Conservation (phyloP, 2,113 vertebrate species). For the Atrichornis clamosus region DNA sequence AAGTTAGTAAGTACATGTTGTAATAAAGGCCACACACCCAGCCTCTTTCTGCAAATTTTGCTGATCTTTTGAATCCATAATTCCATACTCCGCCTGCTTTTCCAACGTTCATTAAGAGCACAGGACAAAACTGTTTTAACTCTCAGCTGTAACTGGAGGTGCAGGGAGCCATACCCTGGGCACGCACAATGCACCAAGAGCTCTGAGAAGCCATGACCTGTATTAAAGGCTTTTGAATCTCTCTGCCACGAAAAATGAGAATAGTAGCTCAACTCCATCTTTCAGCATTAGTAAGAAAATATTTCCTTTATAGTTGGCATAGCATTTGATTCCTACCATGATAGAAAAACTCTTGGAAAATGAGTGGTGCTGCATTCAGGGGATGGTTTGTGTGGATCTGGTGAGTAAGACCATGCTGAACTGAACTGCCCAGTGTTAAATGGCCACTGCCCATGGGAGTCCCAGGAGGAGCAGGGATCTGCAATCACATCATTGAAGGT, state of each 20-base stretch:
- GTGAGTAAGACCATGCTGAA: neutral
- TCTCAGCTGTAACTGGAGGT: neutral
- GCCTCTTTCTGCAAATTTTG: neutral
- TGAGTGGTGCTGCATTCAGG: accelerated
- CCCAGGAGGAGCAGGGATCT: neutral
- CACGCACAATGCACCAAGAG: neutral
- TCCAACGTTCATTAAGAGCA: neutral
- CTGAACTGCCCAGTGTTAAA: neutral
- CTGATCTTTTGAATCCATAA: neutral
- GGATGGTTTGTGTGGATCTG: neutral
- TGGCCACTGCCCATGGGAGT: neutral
- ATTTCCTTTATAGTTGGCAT: neutral
- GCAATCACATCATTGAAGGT: neutral
- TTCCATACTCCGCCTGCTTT: neutral
- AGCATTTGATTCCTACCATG: neutral
- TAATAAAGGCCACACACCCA: neutral
- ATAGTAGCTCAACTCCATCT: neutral
- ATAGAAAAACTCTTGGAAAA: neutral
- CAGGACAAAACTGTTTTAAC: neutral
- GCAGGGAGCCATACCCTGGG: neutral
- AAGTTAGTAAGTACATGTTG: neutral
- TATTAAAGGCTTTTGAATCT: neutral
- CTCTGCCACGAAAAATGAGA: neutral
- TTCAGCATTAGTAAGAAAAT: neutral
- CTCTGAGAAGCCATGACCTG: neutral